Percentiles rank a stretch among this genome's conserved stretches.
phyloP scores from a whole-genome alignment of 2,113 vertebrate species.

The Falco punctatus region DNA sequence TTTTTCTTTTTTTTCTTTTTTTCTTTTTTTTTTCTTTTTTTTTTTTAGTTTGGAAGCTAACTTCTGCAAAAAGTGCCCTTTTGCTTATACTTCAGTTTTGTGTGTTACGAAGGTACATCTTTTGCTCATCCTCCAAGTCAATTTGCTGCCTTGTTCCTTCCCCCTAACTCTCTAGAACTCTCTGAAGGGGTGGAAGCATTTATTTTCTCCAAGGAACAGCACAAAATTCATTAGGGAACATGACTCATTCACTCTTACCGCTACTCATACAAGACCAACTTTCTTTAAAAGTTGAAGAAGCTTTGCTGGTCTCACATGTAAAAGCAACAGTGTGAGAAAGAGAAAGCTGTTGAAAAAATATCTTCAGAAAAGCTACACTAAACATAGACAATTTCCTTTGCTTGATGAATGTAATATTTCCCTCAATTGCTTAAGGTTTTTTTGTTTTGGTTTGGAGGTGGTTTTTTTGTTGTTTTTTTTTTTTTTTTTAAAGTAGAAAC shows the following conservation, averaged over 20 bases:
- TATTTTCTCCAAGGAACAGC: neutral
- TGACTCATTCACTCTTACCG: neutral
- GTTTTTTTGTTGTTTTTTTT: neutral
- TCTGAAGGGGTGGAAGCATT: neutral
- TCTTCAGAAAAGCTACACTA: neutral
- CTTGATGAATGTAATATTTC: constrained; percentile 2
- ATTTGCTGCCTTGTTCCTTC: neutral
- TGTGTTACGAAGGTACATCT: neutral
- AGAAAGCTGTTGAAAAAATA: neutral
- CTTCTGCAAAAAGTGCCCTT: neutral
- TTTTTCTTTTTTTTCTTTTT: neutral
- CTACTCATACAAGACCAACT: neutral
- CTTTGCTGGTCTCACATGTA: neutral
- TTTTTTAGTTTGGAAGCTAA: neutral
- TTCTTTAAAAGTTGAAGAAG: neutral
- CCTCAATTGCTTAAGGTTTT: constrained; percentile 16
- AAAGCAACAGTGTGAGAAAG: neutral
- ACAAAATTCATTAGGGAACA: neutral
- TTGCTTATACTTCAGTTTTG: neutral
- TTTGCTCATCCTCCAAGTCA: neutral
- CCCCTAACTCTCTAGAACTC: neutral
- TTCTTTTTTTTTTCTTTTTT: neutral
- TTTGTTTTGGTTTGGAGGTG: neutral
- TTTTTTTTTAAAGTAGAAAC: constrained; percentile 4
- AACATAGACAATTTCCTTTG: neutral